A percentile compares a stretch with the other conserved stretches of the same genome.
These are phyloP conservation scores for Mus caroli DNA, from an alignment of 2,797 vertebrate genomes.

Conservation along the genomic window DNA sequence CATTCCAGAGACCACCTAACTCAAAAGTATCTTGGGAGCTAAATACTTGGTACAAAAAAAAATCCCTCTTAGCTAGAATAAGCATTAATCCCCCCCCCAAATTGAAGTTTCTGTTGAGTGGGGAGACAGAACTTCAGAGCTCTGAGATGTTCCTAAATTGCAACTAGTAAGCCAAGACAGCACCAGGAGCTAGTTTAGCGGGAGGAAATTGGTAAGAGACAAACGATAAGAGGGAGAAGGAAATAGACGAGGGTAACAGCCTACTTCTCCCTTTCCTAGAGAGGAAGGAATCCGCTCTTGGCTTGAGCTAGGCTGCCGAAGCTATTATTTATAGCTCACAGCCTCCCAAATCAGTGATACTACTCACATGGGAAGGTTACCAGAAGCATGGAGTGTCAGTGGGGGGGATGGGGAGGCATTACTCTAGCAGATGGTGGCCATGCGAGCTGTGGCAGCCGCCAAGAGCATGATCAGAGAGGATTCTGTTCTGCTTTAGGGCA, in stretches of 20 bases:
- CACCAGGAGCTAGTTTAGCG: neutral
- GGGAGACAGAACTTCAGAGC: neutral
- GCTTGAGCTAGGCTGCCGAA: neutral
- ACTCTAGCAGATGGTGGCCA: conserved; percentile 70
- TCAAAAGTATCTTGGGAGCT: neutral
- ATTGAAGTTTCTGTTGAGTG: neutral
- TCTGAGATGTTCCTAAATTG: neutral
- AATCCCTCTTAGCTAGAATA: neutral
- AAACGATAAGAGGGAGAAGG: neutral
- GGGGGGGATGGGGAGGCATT: neutral
- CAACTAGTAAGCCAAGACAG: neutral
- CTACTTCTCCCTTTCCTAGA: neutral
- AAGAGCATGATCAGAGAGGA: conserved; percentile 46
- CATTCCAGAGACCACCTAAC: neutral
- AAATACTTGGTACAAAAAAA: neutral
- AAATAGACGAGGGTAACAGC: neutral
- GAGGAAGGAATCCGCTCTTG: conserved; percentile 15
- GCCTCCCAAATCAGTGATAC: conserved; percentile 22
- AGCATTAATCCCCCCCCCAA: conserved; percentile 11
- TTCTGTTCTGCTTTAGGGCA: conserved; percentile 61
- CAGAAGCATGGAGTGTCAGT: conserved; percentile 37
- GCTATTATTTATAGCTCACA: conserved; percentile 56
- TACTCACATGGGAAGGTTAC: conserved; percentile 35
- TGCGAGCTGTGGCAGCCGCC: conserved; percentile 50
- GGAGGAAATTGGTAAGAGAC: neutral